Conservation (phyloP, 2,797 vertebrate species). For the Falco cherrug region DNA sequence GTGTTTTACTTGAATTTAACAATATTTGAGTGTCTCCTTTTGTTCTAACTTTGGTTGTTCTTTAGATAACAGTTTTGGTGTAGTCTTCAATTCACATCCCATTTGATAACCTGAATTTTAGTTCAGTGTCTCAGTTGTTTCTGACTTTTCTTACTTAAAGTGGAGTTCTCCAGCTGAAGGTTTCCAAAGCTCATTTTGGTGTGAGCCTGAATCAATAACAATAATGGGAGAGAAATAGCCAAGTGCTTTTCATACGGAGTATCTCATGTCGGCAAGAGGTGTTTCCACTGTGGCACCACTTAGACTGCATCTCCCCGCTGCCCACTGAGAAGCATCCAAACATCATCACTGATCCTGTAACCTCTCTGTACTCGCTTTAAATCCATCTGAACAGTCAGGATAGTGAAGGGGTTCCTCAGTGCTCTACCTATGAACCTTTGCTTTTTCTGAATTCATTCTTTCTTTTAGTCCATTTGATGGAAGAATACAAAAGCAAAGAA, state of each 20-base stretch:
- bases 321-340: neutral
- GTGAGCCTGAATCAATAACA: neutral
- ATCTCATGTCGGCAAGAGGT: neutral
- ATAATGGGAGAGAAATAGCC: neutral
- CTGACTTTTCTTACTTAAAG: neutral
- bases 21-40: neutral
- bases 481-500: neutral
- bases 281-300: neutral
- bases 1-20: neutral
- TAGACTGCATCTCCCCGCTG: neutral
- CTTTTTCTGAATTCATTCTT: neutral
- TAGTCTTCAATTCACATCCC: neutral
- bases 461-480: neutral
- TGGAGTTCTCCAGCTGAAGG: neutral
- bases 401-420: neutral
- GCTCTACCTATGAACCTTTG: neutral
- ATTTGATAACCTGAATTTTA: neutral
- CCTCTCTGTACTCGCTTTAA: neutral
- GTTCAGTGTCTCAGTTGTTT: neutral
- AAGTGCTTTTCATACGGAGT: neutral
- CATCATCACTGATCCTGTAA: neutral
- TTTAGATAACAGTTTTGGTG: neutral
- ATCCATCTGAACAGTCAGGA: neutral
- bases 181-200: neutral
- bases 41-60: neutral